Evolutionary conservation across 2,113 vertebrate species (phyloP).

Genomic region (Perognathus longimembris): DNA sequence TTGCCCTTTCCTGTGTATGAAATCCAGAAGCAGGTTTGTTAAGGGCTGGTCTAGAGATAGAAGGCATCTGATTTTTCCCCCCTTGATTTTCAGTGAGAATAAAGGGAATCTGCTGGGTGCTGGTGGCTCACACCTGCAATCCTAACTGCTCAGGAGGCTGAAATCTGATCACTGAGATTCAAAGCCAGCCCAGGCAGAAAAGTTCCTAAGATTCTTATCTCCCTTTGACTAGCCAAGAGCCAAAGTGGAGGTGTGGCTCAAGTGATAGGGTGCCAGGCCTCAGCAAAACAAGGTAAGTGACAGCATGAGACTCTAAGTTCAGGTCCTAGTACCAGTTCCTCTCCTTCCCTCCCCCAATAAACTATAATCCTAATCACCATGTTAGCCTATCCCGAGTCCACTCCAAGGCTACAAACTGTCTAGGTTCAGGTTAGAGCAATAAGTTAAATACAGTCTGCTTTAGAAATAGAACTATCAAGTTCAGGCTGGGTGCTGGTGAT

Average conservation of each 20-base stretch:
- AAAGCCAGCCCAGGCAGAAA: too few species aligned
- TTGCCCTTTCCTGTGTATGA: neutral
- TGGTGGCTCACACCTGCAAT: too few species aligned
- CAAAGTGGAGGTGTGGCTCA: too few species aligned
- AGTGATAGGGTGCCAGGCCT: too few species aligned
- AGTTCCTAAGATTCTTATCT: too few species aligned
- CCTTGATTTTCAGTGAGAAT: neutral
- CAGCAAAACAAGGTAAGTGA: neutral
- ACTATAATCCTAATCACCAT: neutral
- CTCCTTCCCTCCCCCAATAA: neutral
- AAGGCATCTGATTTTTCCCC: neutral
- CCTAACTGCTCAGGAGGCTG: too few species aligned
- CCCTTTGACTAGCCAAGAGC: too few species aligned
- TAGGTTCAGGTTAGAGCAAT: neutral
- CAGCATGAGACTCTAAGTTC: too few species aligned
- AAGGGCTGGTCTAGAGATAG: neutral
- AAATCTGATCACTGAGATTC: too few species aligned
- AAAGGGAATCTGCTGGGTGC: neutral
- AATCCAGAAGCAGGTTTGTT: neutral
- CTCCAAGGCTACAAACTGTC: neutral
- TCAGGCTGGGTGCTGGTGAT: too few species aligned
- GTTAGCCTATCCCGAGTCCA: neutral
- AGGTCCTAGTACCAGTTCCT: too few species aligned
- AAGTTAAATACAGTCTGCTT: neutral
- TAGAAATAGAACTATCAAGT: slow-evolving; percentile 22